Conservation (phyloP, 1,140 invertebrate genomes). For the Drosophila jambulina region DNA sequence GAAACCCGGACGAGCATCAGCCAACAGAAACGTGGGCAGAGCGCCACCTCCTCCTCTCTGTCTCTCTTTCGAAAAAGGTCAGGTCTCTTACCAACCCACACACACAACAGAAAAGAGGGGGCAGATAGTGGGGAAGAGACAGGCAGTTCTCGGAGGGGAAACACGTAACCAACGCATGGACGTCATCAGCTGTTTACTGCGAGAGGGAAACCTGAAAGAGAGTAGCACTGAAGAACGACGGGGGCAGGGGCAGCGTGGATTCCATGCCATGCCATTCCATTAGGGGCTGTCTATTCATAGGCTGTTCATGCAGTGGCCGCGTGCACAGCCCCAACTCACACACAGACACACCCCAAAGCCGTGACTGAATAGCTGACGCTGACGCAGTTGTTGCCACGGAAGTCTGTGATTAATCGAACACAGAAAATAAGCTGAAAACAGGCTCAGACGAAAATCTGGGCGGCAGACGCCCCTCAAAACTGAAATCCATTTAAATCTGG, state of each 20-base stretch:
- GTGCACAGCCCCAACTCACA: slow-evolving; percentile 60
- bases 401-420: slow-evolving; percentile 75
- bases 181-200: slow-evolving; percentile 79
- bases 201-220: slow-evolving; percentile 3
- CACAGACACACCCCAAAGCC: slow-evolving; percentile 73
- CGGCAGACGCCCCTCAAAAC: slow-evolving; percentile 40
- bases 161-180: slow-evolving; percentile 77
- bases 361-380: slow-evolving; percentile 74
- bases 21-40: slow-evolving; percentile 66
- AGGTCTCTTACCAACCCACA: slow-evolving; percentile 55
- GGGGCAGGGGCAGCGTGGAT: slow-evolving; percentile 9
- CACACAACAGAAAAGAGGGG: not conserved
- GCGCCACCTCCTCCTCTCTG: slow-evolving; percentile 5
- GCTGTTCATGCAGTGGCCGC: slow-evolving; percentile 73
- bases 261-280: slow-evolving; percentile 55
- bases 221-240: not conserved
- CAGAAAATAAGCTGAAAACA: slow-evolving; percentile 45
- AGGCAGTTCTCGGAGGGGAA: slow-evolving; percentile 25
- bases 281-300: slow-evolving; percentile 77
- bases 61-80: slow-evolving; percentile 61
- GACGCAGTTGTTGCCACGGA: slow-evolving; percentile 81
- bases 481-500: slow-evolving; percentile 37
- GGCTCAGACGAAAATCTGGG: slow-evolving; percentile 47
- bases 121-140: not conserved
- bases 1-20: slow-evolving; percentile 50